These are phyloP conservation scores for Microtus montanus DNA, from an alignment of 2,113 vertebrate species.

Conservation along the genomic window DNA sequence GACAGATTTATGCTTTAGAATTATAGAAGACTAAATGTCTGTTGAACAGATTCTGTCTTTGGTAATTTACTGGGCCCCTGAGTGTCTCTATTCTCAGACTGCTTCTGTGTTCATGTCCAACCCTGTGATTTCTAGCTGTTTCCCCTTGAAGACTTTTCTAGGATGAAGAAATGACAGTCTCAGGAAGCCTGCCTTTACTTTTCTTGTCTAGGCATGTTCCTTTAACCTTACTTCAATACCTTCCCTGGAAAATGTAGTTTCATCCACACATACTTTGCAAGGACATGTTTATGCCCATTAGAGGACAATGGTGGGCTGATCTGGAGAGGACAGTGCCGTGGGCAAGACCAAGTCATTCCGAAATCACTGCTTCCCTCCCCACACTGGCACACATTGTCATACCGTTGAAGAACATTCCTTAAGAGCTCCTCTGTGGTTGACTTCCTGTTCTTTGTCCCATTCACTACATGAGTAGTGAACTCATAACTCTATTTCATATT, in stretches of 20 bases:
- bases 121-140: too few relatives aligned
- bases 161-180: not conserved
- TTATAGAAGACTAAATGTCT: not conserved
- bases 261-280: fast-evolving
- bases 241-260: not conserved
- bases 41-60: not conserved
- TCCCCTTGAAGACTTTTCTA: not conserved
- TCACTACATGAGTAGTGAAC: not conserved
- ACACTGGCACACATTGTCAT: not conserved
- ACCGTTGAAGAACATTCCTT: not conserved
- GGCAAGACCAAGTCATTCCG: not conserved
- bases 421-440: not conserved
- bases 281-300: not conserved
- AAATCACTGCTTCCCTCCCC: not conserved
- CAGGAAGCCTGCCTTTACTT: not conserved
- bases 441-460: not conserved
- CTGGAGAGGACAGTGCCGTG: too few relatives aligned
- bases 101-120: not conserved
- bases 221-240: not conserved
- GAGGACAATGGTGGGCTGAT: not conserved
- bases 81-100: fast-evolving
- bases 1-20: not conserved
- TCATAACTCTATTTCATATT: too few relatives aligned
- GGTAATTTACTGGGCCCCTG: not conserved
- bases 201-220: not conserved